Base-by-base conservation (phyloP, 2,113 vertebrate genomes). In the Ellobius talpinus region DNA sequence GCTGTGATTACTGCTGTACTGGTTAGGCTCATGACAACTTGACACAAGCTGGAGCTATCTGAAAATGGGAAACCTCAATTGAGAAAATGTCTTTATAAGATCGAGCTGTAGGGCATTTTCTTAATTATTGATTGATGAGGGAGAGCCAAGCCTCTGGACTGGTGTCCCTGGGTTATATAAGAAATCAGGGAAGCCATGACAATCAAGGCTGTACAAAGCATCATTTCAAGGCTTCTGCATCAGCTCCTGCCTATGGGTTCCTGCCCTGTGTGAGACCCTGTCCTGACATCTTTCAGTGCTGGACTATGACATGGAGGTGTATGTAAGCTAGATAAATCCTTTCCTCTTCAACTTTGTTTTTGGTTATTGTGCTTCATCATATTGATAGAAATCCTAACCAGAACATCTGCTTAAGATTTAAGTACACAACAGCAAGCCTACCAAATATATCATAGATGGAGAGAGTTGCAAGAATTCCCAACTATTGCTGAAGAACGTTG, bases 401-500 rank as follows among this genome's bases (percentile, higher is more conserved):
- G 47, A 50, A 79, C 31, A 79, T 36, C 50, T 79, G 77, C 50
- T 6, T 45, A 76, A 76, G 39, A 26, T 79, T 4, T 79, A 36
- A 55, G 8, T 79, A 36, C 6, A 78, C 17, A 55, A 58, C 17
- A 81, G 10, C 33, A n/a, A 55, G 10, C 21, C 52, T 39, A 24
- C 5, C 16, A 79, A 52, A 33, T 17, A 5, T 21, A 26, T 23
- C 0, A 13, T 14, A 58, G 52, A 24, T 36, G 0, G 19, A 21
- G 36, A 55, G 36, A 39, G 4, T n/a, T 58, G 58, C 78, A 24
- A 23, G 21, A 14, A 39, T 5, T 58, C 21, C 21, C 36, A 24
- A 33, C 11, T 58, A 5, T 24, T 21, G 29, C 52, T 81, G 78
- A 81, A 24, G 19, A n/a, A 58, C 19, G 0, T n/a, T 58, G 52